Percentiles rank a stretch among this genome's conserved stretches.
These are phyloP conservation scores for Centrocercus urophasianus DNA, from an alignment of 2,113 vertebrate genomes.

Conservation along the genomic window DNA sequence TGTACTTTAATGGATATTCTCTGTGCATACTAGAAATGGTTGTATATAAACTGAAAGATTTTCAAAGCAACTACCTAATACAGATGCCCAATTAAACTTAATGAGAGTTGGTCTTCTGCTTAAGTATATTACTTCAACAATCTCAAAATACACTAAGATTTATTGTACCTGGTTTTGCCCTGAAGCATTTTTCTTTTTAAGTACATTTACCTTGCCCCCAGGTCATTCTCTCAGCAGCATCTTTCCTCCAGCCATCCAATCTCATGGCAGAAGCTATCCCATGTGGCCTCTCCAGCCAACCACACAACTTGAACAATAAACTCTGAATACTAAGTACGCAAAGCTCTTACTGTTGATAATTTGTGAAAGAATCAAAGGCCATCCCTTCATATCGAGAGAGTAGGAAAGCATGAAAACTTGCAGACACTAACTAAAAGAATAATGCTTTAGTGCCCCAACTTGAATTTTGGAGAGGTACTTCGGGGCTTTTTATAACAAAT, in stretches of 20 bases:
- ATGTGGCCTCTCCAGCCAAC: neutral
- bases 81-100: slow-evolving; percentile 13
- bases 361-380: neutral
- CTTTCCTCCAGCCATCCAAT: neutral
- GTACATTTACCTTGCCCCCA: neutral
- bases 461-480: neutral
- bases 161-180: neutral
- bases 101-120: neutral
- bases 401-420: neutral
- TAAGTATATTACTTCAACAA: neutral
- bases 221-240: neutral
- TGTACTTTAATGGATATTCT: neutral
- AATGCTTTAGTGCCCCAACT: neutral
- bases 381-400: neutral
- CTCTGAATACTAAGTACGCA: neutral
- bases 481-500: neutral
- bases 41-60: neutral
- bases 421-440: neutral
- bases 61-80: slow-evolving; percentile 35
- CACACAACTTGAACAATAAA: neutral
- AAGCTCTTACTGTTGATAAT: neutral
- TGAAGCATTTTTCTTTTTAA: slow-evolving; percentile 3
- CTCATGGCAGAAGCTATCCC: neutral
- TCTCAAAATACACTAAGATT: neutral
- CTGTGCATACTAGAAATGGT: neutral